Evolutionary conservation across 2,797 vertebrate species (phyloP).

Genomic region (Mormyrus proboscirostris): DNA sequence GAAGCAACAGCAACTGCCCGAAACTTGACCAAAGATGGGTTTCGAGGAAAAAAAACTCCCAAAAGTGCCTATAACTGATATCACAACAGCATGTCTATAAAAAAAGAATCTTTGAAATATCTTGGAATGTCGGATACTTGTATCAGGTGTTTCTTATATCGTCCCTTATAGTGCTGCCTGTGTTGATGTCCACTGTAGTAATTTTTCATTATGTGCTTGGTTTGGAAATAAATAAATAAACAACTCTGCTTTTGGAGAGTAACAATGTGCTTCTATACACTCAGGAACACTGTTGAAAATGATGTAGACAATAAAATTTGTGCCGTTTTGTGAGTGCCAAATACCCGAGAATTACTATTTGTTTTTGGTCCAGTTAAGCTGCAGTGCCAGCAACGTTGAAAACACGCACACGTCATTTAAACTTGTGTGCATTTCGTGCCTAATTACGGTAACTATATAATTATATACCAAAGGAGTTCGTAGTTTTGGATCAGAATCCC

Average conservation of each 20-base stretch:
- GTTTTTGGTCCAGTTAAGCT: not conserved
- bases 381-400: not conserved
- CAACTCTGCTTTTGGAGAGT: slow-evolving; percentile 15
- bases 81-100: slow-evolving; percentile 24
- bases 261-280: slow-evolving; percentile 14
- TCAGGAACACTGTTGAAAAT: not conserved
- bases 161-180: slow-evolving; percentile 35
- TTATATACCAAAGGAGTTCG: not conserved
- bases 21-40: slow-evolving; percentile 23
- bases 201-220: slow-evolving; percentile 36
- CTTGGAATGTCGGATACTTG: slow-evolving; percentile 26
- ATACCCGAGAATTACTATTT: not conserved
- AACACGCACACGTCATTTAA: not conserved
- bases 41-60: slow-evolving; percentile 21
- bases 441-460: slow-evolving; percentile 7
- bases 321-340: not conserved
- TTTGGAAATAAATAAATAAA: slow-evolving; percentile 37
- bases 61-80: slow-evolving; percentile 27
- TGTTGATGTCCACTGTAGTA: slow-evolving; percentile 40
- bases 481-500: not conserved
- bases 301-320: not conserved
- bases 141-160: slow-evolving; percentile 39
- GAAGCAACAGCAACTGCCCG: slow-evolving; percentile 15
- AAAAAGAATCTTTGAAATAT: slow-evolving; percentile 4
- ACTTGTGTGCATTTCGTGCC: not conserved